Evolutionary conservation across 2,797 vertebrate genomes (phyloP).

Genomic region (Ambastaia sidthimunki): DNA sequence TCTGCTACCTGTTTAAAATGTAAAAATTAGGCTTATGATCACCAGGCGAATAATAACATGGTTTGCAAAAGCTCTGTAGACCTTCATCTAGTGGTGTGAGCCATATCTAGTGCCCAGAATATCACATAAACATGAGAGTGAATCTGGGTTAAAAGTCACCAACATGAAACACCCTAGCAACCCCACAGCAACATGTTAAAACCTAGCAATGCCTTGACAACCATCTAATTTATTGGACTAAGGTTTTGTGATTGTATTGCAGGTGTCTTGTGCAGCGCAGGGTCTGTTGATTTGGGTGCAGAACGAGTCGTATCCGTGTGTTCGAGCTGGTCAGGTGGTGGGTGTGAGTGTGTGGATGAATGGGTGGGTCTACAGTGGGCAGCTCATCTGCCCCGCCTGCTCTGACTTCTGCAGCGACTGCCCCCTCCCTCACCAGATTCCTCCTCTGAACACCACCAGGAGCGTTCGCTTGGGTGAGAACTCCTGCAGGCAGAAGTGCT

Average conservation of each 20-base stretch:
- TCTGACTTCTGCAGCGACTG: conserved; percentile 87
- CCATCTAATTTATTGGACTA: background rate
- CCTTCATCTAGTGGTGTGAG: too few species aligned
- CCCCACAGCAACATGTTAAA: too few species aligned
- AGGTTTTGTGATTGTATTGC: conserved; percentile 46
- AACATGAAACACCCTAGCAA: too few species aligned
- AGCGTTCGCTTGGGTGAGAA: conserved; percentile 81
- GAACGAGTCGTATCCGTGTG: conserved; percentile 82
- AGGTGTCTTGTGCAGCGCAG: conserved; percentile 86
- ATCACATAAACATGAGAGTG: too few species aligned
- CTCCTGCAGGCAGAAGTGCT: too few species aligned
- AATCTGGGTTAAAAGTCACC: too few species aligned
- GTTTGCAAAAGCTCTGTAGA: too few species aligned
- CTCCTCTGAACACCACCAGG: conserved; percentile 80
- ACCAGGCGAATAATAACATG: too few species aligned
- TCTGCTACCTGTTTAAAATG: too few species aligned
- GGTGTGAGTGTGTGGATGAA: conserved; percentile 84
- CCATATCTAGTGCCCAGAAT: too few species aligned
- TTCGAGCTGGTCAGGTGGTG: conserved; percentile 84
- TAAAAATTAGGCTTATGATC: too few species aligned
- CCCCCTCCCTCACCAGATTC: conserved; percentile 84
- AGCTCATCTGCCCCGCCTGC: conserved; percentile 90
- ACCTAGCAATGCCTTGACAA: background rate
- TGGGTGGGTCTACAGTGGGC: conserved; percentile 88
- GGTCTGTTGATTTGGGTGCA: conserved; percentile 89